Evolutionary conservation across 64 coral and sea anemone genomes (phyloP), one percentile per base, ranked within the genome.

Genomic region (Anthopleura sola): DNA sequence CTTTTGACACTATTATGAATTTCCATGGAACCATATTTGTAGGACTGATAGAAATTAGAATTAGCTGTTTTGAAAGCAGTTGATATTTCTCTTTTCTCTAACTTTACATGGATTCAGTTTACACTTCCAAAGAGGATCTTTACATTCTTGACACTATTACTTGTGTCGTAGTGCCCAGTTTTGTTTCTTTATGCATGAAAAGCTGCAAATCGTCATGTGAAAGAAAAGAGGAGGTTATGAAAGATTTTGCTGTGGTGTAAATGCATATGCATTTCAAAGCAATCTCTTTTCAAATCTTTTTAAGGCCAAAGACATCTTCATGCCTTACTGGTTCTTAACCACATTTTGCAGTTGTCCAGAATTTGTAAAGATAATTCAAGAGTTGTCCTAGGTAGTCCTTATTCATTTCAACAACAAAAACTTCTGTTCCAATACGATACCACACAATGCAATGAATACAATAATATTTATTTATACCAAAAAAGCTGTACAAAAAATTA

Each of bases 281-380:
- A 86, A 86, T 86, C 75, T 86, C 85, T 49, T 86, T 86, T 39
- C 85, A 75, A 33, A 48, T 86, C 29, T 75, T 38, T 49, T 75
- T 69, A 28, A 86, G 49, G 26, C 68, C 85, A 86, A 75, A 86
- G 31, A 75, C 85, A 86, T 88, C 77, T n/a, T 88, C 86, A 60
- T 78, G 86, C 74, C 86, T 80, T 88, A 55, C 74, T 88, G 86
- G 86, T 38, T 88, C 49, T 28, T 21, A 44, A 46, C 58, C 51
- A 64, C 23, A 23, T 29, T 44, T 78, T 34, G 77, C 86, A 60
- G 80, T 21, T 20, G 51, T 53, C 86, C 49, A 77, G n/a, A 88
- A 88, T 88, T 78, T 77, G 37, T 81, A 88, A 8, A 81, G 20
- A 36, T 81, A 88, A 24, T 81, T 88, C n/a, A 88, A 24, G 23